Conservation (phyloP, 2,888 invertebrate genomes). For the Pilophorus perplexus region DNA sequence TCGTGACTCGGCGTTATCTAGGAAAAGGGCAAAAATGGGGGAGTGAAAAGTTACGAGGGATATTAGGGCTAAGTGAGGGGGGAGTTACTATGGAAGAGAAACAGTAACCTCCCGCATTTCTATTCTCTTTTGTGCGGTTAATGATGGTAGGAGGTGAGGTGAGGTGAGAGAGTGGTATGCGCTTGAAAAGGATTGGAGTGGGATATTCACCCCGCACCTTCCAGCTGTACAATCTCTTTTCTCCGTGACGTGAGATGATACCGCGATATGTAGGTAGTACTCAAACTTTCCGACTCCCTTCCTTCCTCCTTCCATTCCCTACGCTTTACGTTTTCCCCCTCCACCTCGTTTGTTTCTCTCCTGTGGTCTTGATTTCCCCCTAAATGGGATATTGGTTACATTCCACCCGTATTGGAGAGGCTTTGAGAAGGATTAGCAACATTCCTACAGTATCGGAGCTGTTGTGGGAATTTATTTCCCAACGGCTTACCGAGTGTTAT, state of each 20-base stretch:
- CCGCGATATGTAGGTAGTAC: not conserved
- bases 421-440: too few relatives aligned
- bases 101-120: too few relatives aligned
- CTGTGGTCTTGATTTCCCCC: not conserved
- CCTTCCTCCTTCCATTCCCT: not conserved
- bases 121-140: not conserved
- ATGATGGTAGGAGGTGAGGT: conserved; percentile 1
- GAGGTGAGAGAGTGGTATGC: too few relatives aligned
- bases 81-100: too few relatives aligned
- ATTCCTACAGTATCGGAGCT: not conserved
- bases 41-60: conserved; percentile 1
- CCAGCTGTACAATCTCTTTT: too few relatives aligned
- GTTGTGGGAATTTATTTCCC: too few relatives aligned
- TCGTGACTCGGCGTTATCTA: conserved; percentile 31
- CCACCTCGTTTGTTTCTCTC: not conserved
- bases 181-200: conserved; percentile 2
- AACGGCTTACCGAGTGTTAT: too few relatives aligned
- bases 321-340: not conserved
- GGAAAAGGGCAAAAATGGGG: not conserved
- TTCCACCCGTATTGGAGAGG: too few relatives aligned
- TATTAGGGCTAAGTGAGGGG: too few relatives aligned
- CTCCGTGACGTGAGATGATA: not conserved
- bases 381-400: too few relatives aligned
- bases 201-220: not conserved
- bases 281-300: not conserved